Evolutionary conservation across 2,888 invertebrate species (phyloP), one percentile per base, ranked within the genome.

Genomic region (Caenorhabditis sp.): DNA sequence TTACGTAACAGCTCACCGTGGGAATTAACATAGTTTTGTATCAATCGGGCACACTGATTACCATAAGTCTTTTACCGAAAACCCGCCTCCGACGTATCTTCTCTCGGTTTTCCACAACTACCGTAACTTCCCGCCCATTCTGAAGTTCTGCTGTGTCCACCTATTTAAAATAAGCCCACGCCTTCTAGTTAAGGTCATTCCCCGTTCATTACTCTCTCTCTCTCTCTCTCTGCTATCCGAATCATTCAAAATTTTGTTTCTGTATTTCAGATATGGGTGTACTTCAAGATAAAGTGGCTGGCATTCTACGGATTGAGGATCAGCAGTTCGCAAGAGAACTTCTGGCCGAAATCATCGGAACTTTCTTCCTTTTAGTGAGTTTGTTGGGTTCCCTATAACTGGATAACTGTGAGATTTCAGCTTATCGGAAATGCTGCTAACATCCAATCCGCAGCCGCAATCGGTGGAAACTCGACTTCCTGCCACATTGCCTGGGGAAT

Each of bases 391-490:
- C 26, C 22, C 11, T 9, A 2, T 27, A 39, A 24, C 2, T 13
- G 24, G 17, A n/a, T 45, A n/a, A n/a, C n/a, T n/a, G n/a, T 8
- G 27, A n/a, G n/a, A 22, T 63, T 77, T 79, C 45, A 87, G 87
- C 68, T 87, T 5, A 87, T 87, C 55, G 87, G 87, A 50, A 85
- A 83, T 37, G 81, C 87, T 46, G 87, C 87, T 15, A 87, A 87
- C 55, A 77, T 87, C 41, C 87, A 87, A 74, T 74, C 79, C 13
- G 80, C 81, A 3, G 79, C 78, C 8, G 79, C 86, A 0, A 55
- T 77, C 4, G 86, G 83, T 24, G 85, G 83, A 48, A 83, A 82
- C 52, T 74, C 82, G 4, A 83, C 85, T 5, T 79, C 81, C 3
- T 71, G 74, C 17, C 83, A 83, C 27, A 81, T 87, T 35, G 87